phyloP scores from a whole-genome alignment of 1,140 invertebrate genomes.

The Coenobita brevimanus region DNA sequence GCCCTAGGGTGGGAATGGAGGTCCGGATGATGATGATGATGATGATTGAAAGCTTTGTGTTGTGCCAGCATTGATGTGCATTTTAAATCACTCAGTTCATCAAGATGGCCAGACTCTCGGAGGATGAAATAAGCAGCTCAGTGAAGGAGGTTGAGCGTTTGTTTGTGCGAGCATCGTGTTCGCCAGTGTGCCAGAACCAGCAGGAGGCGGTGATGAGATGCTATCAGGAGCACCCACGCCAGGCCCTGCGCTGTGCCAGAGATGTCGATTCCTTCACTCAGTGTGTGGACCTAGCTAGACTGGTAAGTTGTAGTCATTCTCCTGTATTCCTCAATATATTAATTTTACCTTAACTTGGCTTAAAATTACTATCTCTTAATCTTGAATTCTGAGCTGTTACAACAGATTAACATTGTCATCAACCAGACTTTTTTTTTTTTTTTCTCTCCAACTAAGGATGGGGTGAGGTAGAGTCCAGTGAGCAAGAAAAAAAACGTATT shows the following conservation, averaged over 20 bases:
- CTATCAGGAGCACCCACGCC: conserved; percentile 64
- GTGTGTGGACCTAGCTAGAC: conserved; percentile 67
- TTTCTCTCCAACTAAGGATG: background rate
- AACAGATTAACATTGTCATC: too few species aligned
- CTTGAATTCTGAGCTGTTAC: too few species aligned
- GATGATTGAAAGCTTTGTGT: too few species aligned
- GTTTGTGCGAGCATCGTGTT: conserved; percentile 62
- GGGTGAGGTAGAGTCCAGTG: background rate
- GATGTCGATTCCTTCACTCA: conserved; percentile 67
- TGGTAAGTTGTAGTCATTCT: too few species aligned
- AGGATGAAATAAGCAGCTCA: conserved; percentile 52
- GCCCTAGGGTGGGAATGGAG: too few species aligned
- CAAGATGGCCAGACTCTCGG: conserved; percentile 61
- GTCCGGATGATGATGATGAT: too few species aligned
- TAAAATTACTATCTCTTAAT: too few species aligned
- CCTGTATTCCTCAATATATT: too few species aligned
- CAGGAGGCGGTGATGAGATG: conserved; percentile 66
- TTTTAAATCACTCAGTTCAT: conserved; percentile 46
- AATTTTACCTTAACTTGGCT: too few species aligned
- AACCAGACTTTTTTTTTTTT: background rate
- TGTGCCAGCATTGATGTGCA: too few species aligned
- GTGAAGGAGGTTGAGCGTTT: conserved; percentile 66
- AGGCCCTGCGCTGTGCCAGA: conserved; percentile 62
- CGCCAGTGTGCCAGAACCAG: conserved; percentile 67
- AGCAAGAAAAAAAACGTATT: too few species aligned